phyloP scores from a whole-genome alignment of 2,113 vertebrate genomes.

The Pseudopipra pipra region DNA sequence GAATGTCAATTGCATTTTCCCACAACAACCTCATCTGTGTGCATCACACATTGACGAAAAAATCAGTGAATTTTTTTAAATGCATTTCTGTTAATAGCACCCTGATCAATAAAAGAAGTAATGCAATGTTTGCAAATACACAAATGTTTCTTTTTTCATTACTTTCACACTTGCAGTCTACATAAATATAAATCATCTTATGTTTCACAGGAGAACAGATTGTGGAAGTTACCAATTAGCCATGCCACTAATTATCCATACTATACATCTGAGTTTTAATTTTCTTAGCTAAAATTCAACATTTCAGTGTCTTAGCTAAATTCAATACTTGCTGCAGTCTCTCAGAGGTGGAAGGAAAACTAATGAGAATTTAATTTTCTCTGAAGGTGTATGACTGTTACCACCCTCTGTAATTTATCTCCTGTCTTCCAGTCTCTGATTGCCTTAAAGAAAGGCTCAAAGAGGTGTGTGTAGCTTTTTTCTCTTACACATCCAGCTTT shows the following conservation, averaged over 20 bases:
- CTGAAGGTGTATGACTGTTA: background rate
- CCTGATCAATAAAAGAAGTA: background rate
- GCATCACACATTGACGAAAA: background rate
- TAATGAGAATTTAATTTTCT: background rate
- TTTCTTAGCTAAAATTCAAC: background rate
- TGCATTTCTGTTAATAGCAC: background rate
- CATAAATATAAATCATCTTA: background rate
- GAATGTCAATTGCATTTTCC: background rate
- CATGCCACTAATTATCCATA: background rate
- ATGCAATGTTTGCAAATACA: slow-evolving; percentile 6
- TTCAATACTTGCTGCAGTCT: background rate
- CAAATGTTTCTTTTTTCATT: background rate
- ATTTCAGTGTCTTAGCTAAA: background rate
- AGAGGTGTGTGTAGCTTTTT: background rate
- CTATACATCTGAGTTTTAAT: background rate
- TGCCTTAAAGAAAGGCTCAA: background rate
- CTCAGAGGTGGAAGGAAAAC: background rate
- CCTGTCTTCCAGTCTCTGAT: background rate
- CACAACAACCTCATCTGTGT: background rate
- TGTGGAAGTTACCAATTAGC: background rate
- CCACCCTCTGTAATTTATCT: background rate
- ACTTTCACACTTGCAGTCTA: background rate
- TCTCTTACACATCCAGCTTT: background rate
- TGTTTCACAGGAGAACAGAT: background rate
- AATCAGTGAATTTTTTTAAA: background rate